phyloP scores from a whole-genome alignment of 2,888 invertebrate genomes.

The Tetropium fuscum region DNA sequence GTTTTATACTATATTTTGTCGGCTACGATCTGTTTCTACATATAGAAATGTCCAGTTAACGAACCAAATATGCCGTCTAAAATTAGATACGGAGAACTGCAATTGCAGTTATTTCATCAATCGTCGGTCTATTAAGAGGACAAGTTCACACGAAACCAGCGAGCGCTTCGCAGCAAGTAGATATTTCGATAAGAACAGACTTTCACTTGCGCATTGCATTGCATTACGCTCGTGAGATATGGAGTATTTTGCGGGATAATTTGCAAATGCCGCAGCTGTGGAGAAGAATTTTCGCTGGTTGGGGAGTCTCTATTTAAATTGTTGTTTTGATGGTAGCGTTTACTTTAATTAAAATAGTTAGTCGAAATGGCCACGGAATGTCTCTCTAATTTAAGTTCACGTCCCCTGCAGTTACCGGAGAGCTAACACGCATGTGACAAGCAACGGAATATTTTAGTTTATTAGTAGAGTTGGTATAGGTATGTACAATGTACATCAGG shows the following conservation, averaged over 20 bases:
- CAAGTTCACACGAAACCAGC: neutral
- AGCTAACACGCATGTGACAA: no score
- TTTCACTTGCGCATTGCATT: neutral
- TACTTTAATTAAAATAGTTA: slow-evolving; percentile 5
- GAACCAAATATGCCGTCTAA: no score
- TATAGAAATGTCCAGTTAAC: no score
- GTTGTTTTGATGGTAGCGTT: neutral
- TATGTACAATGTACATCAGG: no score
- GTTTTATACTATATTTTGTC: no score
- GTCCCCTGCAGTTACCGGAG: no score
- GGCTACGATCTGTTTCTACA: no score
- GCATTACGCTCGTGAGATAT: neutral
- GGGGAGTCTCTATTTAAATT: neutral
- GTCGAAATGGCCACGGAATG: neutral
- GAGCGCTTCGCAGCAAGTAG: neutral
- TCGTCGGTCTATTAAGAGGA: no score
- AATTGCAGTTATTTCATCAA: no score
- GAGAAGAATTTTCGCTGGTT: neutral
- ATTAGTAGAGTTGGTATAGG: no score
- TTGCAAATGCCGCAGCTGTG: neutral
- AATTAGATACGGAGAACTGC: no score
- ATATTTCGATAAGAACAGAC: neutral
- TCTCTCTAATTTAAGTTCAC: neutral
- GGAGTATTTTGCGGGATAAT: neutral
- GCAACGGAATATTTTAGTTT: no score